These are phyloP conservation scores for Mirza zaza DNA, from an alignment of 2,113 vertebrate species.

Conservation along the genomic window DNA sequence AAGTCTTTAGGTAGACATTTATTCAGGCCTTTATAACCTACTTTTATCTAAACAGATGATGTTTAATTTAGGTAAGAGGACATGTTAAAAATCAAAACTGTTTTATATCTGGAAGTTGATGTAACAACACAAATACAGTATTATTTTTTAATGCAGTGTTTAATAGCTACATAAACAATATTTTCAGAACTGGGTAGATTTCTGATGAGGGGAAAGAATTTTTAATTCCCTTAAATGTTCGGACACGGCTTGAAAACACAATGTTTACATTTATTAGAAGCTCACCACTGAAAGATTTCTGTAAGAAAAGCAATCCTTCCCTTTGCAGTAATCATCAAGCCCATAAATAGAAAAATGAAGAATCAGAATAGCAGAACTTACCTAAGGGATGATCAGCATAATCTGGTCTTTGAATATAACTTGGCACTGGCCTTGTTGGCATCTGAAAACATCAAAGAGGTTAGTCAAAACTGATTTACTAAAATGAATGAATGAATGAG, in stretches of 20 bases:
- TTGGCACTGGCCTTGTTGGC: constrained; percentile 93
- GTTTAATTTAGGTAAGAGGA: not conserved
- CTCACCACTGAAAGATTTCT: not conserved
- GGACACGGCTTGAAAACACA: not conserved
- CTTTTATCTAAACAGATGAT: not conserved
- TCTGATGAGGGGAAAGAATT: not conserved
- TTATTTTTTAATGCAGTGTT: not conserved
- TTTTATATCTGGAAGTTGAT: not conserved
- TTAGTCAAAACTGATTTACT: not conserved
- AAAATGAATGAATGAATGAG: not conserved
- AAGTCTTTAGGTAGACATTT: not conserved
- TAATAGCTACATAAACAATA: not conserved
- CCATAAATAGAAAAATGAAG: not conserved
- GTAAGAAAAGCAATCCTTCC: not conserved
- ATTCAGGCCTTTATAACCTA: not conserved
- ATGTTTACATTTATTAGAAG: not conserved
- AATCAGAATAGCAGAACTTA: constrained; percentile 79
- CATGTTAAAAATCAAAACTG: constrained; percentile 32
- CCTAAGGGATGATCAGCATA: constrained; percentile 98
- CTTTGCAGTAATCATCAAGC: not conserved
- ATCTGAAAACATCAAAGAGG: constrained; percentile 85
- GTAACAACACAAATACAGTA: constrained; percentile 25
- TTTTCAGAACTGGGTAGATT: constrained; percentile 26
- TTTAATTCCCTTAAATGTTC: constrained; percentile 35
- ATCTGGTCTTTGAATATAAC: constrained; percentile 97